These are phyloP conservation scores for Steinernema hermaphroditum DNA, from an alignment of 2,888 invertebrate species.

Conservation along the genomic window DNA sequence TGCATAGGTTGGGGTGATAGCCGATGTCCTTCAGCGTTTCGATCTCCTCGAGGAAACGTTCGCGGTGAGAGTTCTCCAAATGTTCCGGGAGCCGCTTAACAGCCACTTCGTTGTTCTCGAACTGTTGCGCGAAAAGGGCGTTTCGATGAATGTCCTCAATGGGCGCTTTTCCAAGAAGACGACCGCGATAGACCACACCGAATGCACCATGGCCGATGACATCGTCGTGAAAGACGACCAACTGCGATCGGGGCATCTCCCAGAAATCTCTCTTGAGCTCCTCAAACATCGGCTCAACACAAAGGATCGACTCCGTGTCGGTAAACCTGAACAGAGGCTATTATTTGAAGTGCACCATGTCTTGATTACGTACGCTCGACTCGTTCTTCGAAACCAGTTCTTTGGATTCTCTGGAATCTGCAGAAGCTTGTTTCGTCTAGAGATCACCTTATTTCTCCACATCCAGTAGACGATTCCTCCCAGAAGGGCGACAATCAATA, in stretches of 20 bases:
- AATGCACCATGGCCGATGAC: constrained; percentile 22
- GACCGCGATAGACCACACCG: constrained; percentile 17
- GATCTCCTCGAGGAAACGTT: constrained; percentile 16
- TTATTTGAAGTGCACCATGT: too few relatives aligned
- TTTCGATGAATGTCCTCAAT: constrained; percentile 1
- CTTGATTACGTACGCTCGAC: too few relatives aligned
- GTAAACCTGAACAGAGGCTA: not conserved
- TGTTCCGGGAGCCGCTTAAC: constrained; percentile 29
- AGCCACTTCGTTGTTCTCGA: constrained; percentile 31
- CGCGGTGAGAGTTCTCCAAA: constrained; percentile 3
- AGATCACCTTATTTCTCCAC: not conserved
- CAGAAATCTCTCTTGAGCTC: constrained; percentile 15
- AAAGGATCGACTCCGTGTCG: constrained; percentile 17
- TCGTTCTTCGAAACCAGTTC: constrained; percentile 25
- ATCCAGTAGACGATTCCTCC: not conserved
- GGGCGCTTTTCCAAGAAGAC: constrained; percentile 16
- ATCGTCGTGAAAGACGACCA: not conserved
- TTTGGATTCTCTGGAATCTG: constrained; percentile 1
- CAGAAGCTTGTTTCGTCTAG: not conserved
- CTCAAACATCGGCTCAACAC: constrained; percentile 20
- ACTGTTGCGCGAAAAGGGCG: not conserved
- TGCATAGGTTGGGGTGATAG: constrained; percentile 16
- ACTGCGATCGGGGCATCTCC: not conserved
- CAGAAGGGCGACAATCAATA: not conserved
- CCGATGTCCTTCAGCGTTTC: constrained; percentile 24